phyloP scores from a whole-genome alignment of 2,113 vertebrate species.

The Elanoides forficatus region DNA sequence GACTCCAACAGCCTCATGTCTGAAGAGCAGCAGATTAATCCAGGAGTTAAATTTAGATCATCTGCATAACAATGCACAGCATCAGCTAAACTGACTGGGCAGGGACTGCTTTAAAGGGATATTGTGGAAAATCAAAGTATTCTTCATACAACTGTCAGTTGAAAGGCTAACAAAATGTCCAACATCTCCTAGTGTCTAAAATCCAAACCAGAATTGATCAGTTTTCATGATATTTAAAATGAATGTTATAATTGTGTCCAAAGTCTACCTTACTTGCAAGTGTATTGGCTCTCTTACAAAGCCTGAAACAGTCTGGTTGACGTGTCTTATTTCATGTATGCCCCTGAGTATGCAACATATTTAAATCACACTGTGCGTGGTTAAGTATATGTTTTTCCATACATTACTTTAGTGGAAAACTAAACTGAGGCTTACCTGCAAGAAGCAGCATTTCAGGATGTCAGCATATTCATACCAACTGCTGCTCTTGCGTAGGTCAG shows the following conservation, averaged over 20 bases:
- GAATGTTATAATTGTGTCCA: neutral
- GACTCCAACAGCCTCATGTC: neutral
- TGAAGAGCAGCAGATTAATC: neutral
- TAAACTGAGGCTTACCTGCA: neutral
- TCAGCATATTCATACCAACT: neutral
- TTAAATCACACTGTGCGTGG: neutral
- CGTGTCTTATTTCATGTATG: neutral
- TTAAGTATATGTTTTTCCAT: neutral
- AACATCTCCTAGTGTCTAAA: neutral
- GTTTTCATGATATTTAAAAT: neutral
- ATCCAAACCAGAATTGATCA: neutral
- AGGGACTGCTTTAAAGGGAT: neutral
- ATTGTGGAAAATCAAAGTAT: neutral
- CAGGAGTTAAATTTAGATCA: neutral
- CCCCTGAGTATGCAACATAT: neutral
- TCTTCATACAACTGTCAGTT: neutral
- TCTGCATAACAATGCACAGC: neutral
- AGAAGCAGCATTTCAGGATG: neutral
- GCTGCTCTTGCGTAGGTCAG: neutral
- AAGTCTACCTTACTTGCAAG: neutral
- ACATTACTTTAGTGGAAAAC: conserved; percentile 1
- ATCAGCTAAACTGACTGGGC: neutral
- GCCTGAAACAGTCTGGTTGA: neutral
- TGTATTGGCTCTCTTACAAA: neutral
- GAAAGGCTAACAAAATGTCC: neutral